These are phyloP conservation scores for Andrena chrysosceles DNA, from an alignment of 2,888 invertebrate species.

Conservation along the genomic window DNA sequence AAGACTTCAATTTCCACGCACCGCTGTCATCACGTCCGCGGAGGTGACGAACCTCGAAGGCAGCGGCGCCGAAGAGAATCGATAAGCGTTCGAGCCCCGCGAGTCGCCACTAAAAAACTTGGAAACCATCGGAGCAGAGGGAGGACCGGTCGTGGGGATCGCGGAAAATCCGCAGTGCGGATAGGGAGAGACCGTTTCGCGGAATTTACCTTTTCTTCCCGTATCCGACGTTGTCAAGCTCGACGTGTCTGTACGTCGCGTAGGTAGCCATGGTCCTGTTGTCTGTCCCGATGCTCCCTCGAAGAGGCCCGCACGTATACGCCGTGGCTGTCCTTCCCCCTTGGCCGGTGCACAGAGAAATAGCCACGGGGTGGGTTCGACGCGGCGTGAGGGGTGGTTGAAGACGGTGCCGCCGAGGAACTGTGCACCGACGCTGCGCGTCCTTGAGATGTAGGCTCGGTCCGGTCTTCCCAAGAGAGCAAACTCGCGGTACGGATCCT, in stretches of 20 bases:
- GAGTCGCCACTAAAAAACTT: too few species aligned
- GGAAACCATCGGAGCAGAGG: not conserved
- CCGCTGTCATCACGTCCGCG: too few species aligned
- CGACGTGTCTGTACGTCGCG: slow-evolving; percentile 96
- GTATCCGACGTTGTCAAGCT: slow-evolving; percentile 96
- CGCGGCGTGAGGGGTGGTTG: not conserved
- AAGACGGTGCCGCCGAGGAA: not conserved
- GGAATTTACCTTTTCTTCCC: slow-evolving; percentile 94
- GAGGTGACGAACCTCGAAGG: too few species aligned
- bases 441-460: slow-evolving; percentile 22
- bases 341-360: slow-evolving; percentile 13
- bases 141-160: not conserved
- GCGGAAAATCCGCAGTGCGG: slow-evolving; percentile 64
- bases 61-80: too few species aligned
- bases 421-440: not conserved
- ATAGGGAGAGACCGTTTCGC: slow-evolving; percentile 23
- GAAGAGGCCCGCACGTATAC: not conserved
- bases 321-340: not conserved
- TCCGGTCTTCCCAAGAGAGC: too few species aligned
- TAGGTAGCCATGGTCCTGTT: slow-evolving; percentile 91
- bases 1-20: not conserved
- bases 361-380: not conserved
- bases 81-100: too few species aligned
- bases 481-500: slow-evolving; percentile 13
- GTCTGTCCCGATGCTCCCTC: slow-evolving; percentile 9